Percentiles rank a stretch among this genome's conserved stretches.
phyloP scores from a whole-genome alignment of 2,797 vertebrate genomes.

The Pampus argenteus region DNA sequence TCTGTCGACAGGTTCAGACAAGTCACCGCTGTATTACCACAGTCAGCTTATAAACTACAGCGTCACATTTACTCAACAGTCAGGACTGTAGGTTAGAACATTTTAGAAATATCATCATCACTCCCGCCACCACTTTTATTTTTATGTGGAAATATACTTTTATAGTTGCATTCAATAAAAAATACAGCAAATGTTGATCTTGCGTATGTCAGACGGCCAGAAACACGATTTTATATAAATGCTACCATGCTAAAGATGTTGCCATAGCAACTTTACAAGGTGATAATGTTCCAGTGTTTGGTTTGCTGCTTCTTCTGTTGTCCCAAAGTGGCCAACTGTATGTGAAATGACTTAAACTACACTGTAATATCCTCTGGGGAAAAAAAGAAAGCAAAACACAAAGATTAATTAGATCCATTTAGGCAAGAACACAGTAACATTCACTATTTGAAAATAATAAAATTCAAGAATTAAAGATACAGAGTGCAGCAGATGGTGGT shows the following conservation, averaged over 20 bases:
- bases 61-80: slow-evolving; percentile 19
- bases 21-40: not conserved
- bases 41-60: slow-evolving; percentile 26
- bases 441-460: slow-evolving; percentile 43
- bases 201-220: no score
- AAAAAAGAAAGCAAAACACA: slow-evolving; percentile 25
- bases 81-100: not conserved
- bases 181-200: no score
- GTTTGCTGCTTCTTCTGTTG: not conserved
- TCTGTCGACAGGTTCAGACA: slow-evolving; percentile 58
- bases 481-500: slow-evolving; percentile 61
- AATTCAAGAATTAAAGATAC: slow-evolving; percentile 59
- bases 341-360: not conserved
- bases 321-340: not conserved
- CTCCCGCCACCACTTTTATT: no score
- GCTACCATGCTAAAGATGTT: not conserved
- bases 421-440: slow-evolving; percentile 25
- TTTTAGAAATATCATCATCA: not conserved
- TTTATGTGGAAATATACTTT: not conserved
- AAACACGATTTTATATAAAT: no score
- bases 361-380: not conserved
- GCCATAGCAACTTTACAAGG: not conserved
- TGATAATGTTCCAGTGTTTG: not conserved
- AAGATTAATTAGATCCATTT: slow-evolving; percentile 40
- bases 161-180: no score